phyloP scores from a whole-genome alignment of 2,888 invertebrate genomes.

The Caenorhabditis auriculariae region DNA sequence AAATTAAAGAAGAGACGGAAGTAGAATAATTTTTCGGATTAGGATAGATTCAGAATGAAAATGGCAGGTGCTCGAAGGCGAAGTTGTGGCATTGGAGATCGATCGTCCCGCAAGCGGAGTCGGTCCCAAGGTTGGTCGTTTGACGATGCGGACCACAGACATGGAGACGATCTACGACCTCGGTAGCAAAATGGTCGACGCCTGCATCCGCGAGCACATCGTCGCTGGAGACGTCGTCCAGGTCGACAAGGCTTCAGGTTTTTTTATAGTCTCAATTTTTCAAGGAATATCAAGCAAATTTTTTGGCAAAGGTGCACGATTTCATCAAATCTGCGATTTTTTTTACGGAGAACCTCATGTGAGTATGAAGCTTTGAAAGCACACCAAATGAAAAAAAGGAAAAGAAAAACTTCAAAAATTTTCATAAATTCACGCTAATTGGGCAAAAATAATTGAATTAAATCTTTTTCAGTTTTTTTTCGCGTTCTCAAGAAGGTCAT shows the following conservation, averaged over 20 bases:
- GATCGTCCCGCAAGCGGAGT: slow-evolving; percentile 89
- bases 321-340: no score
- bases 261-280: no score
- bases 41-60: not conserved
- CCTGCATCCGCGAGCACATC: slow-evolving; percentile 71
- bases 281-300: no score
- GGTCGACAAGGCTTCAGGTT: slow-evolving; percentile 94
- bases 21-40: slow-evolving; percentile 21
- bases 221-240: slow-evolving; percentile 83
- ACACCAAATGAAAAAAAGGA: no score
- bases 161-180: slow-evolving; percentile 99
- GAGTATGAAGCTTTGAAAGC: no score
- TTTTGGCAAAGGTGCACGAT: no score
- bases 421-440: no score
- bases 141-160: slow-evolving; percentile 96
- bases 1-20: slow-evolving; percentile 77
- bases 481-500: no score
- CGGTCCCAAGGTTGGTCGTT: slow-evolving; percentile 69
- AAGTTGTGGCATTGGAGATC: slow-evolving; percentile 94
- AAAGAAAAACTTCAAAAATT: no score
- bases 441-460: no score
- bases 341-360: no score
- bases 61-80: slow-evolving; percentile 90
- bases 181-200: slow-evolving; percentile 71
- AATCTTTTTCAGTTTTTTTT: no score